Evolutionary conservation across 1,140 invertebrate genomes (phyloP).

Genomic region (Caenorhabditis remanei): DNA sequence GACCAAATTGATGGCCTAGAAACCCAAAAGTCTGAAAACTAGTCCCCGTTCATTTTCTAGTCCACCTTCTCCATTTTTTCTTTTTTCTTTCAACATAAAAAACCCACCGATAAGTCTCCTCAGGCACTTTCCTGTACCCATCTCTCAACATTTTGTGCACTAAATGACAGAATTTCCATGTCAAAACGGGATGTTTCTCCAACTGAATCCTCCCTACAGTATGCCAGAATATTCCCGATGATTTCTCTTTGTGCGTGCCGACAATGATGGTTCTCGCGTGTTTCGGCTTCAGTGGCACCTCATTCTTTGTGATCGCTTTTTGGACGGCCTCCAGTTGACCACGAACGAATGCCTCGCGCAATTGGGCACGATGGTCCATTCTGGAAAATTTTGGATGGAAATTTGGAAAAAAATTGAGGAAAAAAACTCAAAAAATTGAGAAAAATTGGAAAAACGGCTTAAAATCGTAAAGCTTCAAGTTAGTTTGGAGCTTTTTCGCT

Average conservation of each 20-base stretch:
- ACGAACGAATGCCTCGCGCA: constrained; percentile 24
- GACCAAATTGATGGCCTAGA: too few species aligned
- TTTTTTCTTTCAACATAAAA: background rate
- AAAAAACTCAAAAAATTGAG: background rate
- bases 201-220: constrained; percentile 73
- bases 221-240: constrained; percentile 74
- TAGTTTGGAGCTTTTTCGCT: too few species aligned
- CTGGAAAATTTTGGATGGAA: background rate
- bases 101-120: constrained; percentile 57
- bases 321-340: constrained; percentile 74
- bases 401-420: background rate
- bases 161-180: constrained; percentile 98
- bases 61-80: too few species aligned
- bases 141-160: constrained; percentile 94
- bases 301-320: constrained; percentile 75
- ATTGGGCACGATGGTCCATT: constrained; percentile 38
- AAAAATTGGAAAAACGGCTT: background rate
- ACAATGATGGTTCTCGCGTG: constrained; percentile 75
- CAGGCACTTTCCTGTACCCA: constrained; percentile 87
- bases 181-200: constrained; percentile 84
- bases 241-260: constrained; percentile 75
- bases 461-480: too few species aligned
- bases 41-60: too few species aligned
- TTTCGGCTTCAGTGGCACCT: constrained; percentile 77
- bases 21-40: too few species aligned